phyloP scores from a whole-genome alignment of 2,888 invertebrate species.

The Conchocele bisecta region DNA sequence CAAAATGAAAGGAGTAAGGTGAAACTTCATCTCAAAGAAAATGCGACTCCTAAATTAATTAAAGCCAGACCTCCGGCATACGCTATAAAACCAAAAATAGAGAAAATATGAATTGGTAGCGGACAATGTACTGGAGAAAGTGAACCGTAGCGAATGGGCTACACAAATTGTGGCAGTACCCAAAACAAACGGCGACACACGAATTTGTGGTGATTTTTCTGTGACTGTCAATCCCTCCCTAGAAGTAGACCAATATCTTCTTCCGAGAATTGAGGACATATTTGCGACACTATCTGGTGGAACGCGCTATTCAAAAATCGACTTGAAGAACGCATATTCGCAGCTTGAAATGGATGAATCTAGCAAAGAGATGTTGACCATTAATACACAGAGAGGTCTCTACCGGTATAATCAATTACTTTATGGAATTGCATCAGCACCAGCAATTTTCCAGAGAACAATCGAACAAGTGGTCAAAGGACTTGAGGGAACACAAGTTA shows the following conservation, averaged over 20 bases:
- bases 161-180: conserved; percentile 60
- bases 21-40: conserved; percentile 9
- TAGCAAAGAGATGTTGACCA: conserved; percentile 40
- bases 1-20: conserved; percentile 10
- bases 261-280: conserved; percentile 67
- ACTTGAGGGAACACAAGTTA: conserved; percentile 36
- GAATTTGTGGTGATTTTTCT: conserved; percentile 66
- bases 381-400: conserved; percentile 63
- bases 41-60: conserved; percentile 24
- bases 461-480: conserved; percentile 62
- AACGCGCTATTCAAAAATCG: conserved; percentile 58
- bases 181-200: conserved; percentile 43
- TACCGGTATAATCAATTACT: conserved; percentile 54
- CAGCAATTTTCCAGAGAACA: conserved; percentile 53
- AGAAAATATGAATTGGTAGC: conserved; percentile 10
- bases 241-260: conserved; percentile 67
- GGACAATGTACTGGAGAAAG: conserved; percentile 31
- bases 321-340: conserved; percentile 60
- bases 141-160: conserved; percentile 51
- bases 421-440: conserved; percentile 59
- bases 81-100: conserved; percentile 38
- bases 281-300: conserved; percentile 56
- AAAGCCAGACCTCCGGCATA: conserved; percentile 44
- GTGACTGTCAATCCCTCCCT: conserved; percentile 64
- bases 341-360: conserved; percentile 36